Conservation (phyloP, 2,797 vertebrate genomes). For the Myioborus melanocephalus region DNA sequence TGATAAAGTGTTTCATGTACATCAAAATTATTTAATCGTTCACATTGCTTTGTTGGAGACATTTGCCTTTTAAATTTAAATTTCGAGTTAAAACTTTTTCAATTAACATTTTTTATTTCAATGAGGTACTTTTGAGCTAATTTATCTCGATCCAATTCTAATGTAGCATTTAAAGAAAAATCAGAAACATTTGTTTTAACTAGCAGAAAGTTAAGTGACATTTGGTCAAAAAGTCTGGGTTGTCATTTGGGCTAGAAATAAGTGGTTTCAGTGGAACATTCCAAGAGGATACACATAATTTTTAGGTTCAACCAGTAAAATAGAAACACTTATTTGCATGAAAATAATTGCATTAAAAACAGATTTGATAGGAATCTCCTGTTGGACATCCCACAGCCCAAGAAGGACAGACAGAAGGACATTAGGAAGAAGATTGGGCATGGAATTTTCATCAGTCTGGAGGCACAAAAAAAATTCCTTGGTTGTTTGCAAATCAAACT, state of each 20-base stretch:
- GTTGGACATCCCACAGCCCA: not conserved
- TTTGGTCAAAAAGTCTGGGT: not conserved
- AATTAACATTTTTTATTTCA: slow-evolving; percentile 16
- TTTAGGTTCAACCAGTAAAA: not conserved
- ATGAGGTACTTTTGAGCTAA: not conserved
- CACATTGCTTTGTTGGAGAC: not conserved
- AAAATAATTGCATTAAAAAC: not conserved
- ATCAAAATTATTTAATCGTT: not conserved
- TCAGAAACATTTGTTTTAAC: not conserved
- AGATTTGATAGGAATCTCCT: not conserved
- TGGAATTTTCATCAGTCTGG: accelerated
- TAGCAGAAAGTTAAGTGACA: not conserved
- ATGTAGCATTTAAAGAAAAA: not conserved
- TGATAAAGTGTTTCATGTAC: not conserved
- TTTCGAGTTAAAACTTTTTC: not conserved
- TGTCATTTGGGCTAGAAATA: not conserved
- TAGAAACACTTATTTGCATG: not conserved
- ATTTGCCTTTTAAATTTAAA: slow-evolving; percentile 5
- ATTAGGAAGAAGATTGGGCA: not conserved
- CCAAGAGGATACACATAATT: accelerated
- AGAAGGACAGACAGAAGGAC: not conserved
- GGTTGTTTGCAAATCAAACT: not conserved
- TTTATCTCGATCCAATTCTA: not conserved
- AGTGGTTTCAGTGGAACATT: not conserved
- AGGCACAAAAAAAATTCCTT: accelerated